Conservation (phyloP, 35 echinoderm and acorn worm species). For the Antedon bifida region DNA sequence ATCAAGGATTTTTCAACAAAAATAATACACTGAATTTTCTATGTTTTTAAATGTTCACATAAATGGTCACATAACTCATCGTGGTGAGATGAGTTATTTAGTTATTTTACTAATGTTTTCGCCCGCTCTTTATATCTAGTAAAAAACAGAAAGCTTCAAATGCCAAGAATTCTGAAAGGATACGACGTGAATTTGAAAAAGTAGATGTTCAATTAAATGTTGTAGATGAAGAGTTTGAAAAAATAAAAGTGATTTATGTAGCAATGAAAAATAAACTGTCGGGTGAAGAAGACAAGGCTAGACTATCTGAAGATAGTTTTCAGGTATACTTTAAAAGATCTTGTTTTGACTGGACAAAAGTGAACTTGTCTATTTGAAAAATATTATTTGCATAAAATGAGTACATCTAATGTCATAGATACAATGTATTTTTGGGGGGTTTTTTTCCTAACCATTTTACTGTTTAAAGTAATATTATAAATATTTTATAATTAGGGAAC, state of each 20-base stretch:
- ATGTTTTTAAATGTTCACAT: too few species aligned
- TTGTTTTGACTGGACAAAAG: too few species aligned
- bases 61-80: too few species aligned
- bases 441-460: too few species aligned
- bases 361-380: too few species aligned
- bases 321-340: conserved; percentile 49
- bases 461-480: not conserved
- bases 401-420: too few species aligned
- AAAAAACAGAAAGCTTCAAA: conserved; percentile 64
- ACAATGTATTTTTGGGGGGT: too few species aligned
- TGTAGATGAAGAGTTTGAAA: conserved; percentile 53
- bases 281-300: conserved; percentile 62
- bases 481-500: conserved; percentile 22
- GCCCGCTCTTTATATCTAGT: conserved; percentile 42
- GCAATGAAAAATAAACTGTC: conserved; percentile 53
- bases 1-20: too few species aligned
- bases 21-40: too few species aligned
- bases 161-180: conserved; percentile 85
- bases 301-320: conserved; percentile 54
- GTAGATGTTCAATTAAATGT: conserved; percentile 64
- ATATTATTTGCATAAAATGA: not conserved
- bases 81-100: too few species aligned
- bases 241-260: conserved; percentile 64
- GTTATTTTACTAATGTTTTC: too few species aligned
- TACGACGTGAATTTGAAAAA: conserved; percentile 71